These are phyloP conservation scores for Myodes glareolus DNA, from an alignment of 2,113 vertebrate genomes.

Conservation along the genomic window DNA sequence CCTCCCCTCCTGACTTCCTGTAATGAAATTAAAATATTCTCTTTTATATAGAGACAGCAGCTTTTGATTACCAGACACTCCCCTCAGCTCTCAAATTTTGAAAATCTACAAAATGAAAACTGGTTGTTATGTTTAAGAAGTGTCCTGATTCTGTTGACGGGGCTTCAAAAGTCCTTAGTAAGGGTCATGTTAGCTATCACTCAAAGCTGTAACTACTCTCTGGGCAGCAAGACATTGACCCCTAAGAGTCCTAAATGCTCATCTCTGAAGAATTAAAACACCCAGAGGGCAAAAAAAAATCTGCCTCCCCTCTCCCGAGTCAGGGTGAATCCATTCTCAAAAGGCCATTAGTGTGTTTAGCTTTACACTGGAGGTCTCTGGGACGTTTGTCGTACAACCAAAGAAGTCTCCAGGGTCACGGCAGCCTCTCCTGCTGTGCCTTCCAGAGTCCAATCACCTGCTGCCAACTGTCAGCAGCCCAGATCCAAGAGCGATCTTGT, in stretches of 20 bases:
- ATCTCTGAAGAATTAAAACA: not conserved
- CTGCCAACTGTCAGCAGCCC: not conserved
- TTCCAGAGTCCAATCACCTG: not conserved
- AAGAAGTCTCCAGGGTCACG: not conserved
- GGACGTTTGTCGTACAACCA: not conserved
- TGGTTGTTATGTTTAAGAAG: not conserved
- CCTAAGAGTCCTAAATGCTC: not conserved
- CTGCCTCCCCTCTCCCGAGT: not conserved
- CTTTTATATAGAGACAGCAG: not conserved
- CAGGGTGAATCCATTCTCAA: not conserved
- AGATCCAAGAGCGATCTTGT: not conserved
- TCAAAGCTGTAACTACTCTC: not conserved
- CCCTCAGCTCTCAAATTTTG: not conserved
- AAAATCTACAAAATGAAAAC: not conserved
- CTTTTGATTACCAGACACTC: not conserved
- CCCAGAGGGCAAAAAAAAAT: not conserved
- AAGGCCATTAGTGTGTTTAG: not conserved
- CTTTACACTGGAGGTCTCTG: not conserved
- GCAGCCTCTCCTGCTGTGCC: fast-evolving
- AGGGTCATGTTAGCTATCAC: not conserved
- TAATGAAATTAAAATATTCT: not conserved
- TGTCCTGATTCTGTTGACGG: fast-evolving
- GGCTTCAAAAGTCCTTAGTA: no score
- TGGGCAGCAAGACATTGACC: not conserved
- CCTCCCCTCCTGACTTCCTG: not conserved